These are phyloP conservation scores for Microcebus jonahi DNA, from an alignment of 2,113 vertebrate genomes.

Conservation along the genomic window DNA sequence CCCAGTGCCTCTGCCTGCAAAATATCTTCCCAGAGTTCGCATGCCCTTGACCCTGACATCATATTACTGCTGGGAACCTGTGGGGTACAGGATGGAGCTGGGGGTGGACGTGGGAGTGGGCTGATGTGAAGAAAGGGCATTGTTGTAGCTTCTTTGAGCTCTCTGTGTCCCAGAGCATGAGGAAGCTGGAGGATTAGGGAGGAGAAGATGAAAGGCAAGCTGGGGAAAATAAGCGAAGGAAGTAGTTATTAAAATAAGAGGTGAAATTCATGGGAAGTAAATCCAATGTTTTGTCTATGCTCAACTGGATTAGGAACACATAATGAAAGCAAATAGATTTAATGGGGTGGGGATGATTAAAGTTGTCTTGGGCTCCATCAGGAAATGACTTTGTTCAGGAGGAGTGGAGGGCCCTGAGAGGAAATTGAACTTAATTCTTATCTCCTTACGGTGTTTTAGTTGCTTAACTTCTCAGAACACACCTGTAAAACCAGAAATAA, in stretches of 20 bases:
- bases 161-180: neutral
- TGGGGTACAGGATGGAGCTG: neutral
- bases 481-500: constrained; percentile 70
- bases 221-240: constrained; percentile 40
- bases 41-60: constrained; percentile 32
- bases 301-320: constrained; percentile 38
- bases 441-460: constrained; percentile 56
- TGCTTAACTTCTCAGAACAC: constrained; percentile 59
- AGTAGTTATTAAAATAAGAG: constrained; percentile 50
- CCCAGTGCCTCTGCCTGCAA: neutral
- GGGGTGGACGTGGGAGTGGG: neutral
- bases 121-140: neutral
- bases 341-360: constrained; percentile 68
- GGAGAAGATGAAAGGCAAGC: constrained; percentile 57
- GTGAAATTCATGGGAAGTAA: constrained; percentile 47
- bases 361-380: neutral
- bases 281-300: constrained; percentile 28
- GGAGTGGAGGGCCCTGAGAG: constrained; percentile 35
- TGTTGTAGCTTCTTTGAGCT: constrained; percentile 12
- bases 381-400: constrained; percentile 74
- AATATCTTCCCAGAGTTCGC: constrained; percentile 21
- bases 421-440: constrained; percentile 76
- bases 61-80: neutral
- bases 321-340: constrained; percentile 63
- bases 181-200: constrained; percentile 21